Percentiles rank a stretch among this genome's conserved stretches.
phyloP scores from a whole-genome alignment of 2,113 vertebrate species.

The Cyanoderma ruficeps region DNA sequence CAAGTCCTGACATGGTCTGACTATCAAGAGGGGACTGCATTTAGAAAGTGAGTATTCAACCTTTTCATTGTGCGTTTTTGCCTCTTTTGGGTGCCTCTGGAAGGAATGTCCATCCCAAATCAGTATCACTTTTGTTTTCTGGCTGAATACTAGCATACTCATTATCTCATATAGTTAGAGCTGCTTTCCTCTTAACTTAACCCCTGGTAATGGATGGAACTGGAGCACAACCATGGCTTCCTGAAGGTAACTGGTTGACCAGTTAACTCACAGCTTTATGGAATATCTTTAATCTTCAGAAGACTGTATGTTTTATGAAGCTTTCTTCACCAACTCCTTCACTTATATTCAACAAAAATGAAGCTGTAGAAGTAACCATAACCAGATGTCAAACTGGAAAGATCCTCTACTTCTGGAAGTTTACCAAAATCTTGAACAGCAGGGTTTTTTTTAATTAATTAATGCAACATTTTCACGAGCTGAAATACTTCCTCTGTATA shows the following conservation, averaged over 20 bases:
- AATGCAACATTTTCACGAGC: not conserved
- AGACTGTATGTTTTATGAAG: accelerated
- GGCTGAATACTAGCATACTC: not conserved
- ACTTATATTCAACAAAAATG: not conserved
- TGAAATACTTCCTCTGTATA: not conserved
- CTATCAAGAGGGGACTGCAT: not conserved
- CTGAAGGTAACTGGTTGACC: not conserved
- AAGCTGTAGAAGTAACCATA: not conserved
- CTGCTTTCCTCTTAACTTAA: not conserved
- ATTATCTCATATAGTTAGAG: not conserved
- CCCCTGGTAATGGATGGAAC: not conserved
- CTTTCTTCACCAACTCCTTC: not conserved
- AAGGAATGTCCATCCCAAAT: not conserved
- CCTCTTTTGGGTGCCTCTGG: not conserved
- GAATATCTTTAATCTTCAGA: not conserved
- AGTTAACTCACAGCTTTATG: accelerated
- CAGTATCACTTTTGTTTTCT: not conserved
- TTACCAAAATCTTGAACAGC: not conserved
- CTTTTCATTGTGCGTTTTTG: accelerated
- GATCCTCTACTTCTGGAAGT: not conserved
- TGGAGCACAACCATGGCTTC: not conserved
- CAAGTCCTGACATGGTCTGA: not conserved
- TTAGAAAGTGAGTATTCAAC: not conserved
- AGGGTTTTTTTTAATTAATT: not conserved
- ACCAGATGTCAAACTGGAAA: not conserved